A percentile compares a stretch with the other conserved stretches of the same genome.
phyloP scores from a whole-genome alignment of 2,888 invertebrate species.

The Drosophila parthenogenetica region DNA sequence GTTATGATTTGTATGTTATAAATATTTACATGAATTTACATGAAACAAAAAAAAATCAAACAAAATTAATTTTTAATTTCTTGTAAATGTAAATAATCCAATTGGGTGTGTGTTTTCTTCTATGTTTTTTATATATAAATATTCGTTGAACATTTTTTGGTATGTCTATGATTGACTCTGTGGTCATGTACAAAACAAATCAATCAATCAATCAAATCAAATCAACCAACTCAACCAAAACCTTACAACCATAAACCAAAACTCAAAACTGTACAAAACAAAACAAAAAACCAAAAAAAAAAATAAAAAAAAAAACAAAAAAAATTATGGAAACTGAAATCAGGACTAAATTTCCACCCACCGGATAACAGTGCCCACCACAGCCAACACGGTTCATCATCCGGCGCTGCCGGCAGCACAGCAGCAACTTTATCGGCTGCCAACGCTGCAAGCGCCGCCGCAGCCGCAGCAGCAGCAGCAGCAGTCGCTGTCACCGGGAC shows the following conservation, averaged over 20 bases:
- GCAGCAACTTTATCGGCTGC: conserved; percentile 82
- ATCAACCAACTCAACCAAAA: conserved; percentile 73
- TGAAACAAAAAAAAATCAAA: conserved; percentile 37
- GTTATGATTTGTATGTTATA: conserved; percentile 74
- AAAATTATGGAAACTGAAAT: conserved; percentile 81
- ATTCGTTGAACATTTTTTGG: conserved; percentile 85
- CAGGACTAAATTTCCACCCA: conserved; percentile 85
- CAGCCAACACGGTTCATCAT: conserved; percentile 72
- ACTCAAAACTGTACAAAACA: conserved; percentile 79
- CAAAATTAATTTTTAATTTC: conserved; percentile 81
- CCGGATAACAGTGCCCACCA: conserved; percentile 85
- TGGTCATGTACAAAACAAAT: conserved; percentile 84
- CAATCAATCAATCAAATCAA: conserved; percentile 71
- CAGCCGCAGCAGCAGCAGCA: conserved; percentile 80
- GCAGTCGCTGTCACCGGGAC: conserved; percentile 63
- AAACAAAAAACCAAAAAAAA: conserved; percentile 72
- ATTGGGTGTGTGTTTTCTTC: conserved; percentile 86
- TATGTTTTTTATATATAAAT: conserved; percentile 85
- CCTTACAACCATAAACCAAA: conserved; percentile 79
- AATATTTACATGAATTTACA: conserved; percentile 58
- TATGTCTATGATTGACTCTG: conserved; percentile 85
- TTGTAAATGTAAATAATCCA: conserved; percentile 86
- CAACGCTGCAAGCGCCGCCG: conserved; percentile 83
- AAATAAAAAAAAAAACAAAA: conserved; percentile 66
- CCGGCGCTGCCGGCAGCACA: conserved; percentile 60